These are phyloP conservation scores for Anguilla marmorata DNA, from an alignment of 2,797 vertebrate genomes.

Conservation along the genomic window DNA sequence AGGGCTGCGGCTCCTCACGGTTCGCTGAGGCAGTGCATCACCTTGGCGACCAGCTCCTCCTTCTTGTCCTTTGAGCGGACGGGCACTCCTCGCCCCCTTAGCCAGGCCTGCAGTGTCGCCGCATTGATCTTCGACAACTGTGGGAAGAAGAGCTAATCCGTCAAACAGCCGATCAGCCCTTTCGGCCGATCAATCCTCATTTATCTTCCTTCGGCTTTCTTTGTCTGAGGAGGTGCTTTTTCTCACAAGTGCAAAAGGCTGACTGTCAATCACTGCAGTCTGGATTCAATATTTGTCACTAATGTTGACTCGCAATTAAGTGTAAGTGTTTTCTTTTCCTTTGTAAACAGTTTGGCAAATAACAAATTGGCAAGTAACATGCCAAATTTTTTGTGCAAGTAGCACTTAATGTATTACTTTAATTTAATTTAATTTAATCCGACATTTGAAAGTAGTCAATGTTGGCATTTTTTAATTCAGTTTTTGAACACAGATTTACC, in stretches of 20 bases:
- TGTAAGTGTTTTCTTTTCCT: not conserved
- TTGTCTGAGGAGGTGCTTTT: not conserved
- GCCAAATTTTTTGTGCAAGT: not conserved
- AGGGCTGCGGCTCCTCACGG: constrained; percentile 41
- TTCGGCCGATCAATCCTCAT: constrained; percentile 11
- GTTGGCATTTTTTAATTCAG: not conserved
- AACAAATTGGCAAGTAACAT: not conserved
- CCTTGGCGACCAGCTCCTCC: constrained; percentile 72
- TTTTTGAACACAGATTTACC: not conserved
- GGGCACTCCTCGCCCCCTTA: constrained; percentile 59
- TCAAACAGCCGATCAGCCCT: constrained; percentile 21
- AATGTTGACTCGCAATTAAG: not conserved
- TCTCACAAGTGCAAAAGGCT: not conserved
- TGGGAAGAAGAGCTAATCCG: constrained; percentile 22
- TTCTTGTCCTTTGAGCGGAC: constrained; percentile 63
- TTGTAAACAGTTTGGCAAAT: not conserved
- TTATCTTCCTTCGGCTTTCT: not conserved
- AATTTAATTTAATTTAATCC: not conserved
- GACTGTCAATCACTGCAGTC: not conserved
- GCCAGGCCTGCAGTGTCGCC: constrained; percentile 62
- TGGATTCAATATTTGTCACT: not conserved
- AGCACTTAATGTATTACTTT: not conserved
- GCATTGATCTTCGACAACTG: constrained; percentile 64
- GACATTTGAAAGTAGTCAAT: not conserved
- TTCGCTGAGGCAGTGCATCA: constrained; percentile 67